A percentile compares a stretch with the other conserved stretches of the same genome.
phyloP scores from a whole-genome alignment of 2,113 vertebrate genomes.

The Petrocephalus zakoni region DNA sequence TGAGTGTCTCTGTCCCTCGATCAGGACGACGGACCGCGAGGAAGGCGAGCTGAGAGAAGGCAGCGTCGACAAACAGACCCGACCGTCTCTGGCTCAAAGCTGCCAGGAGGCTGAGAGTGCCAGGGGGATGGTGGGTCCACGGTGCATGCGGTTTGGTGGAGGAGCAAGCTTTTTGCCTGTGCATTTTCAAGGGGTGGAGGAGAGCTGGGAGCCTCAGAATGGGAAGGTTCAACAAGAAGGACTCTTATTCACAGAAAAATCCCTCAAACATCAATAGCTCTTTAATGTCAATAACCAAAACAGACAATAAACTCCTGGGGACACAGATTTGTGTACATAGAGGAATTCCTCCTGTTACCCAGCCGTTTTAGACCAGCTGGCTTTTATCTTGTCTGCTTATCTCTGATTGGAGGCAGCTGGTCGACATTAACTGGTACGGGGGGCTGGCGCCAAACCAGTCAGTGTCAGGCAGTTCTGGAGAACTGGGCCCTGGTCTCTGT shows the following conservation, averaged over 20 bases:
- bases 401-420: not conserved
- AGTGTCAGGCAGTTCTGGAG: not conserved
- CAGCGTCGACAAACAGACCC: not conserved
- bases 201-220: not conserved
- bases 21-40: conserved; percentile 19
- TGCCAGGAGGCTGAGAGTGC: conserved; percentile 13
- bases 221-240: not conserved
- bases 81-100: conserved; percentile 26
- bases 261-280: not conserved
- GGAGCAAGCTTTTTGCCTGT: not conserved
- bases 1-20: not conserved
- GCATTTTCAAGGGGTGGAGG: not conserved
- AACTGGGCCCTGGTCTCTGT: not conserved
- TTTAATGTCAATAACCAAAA: not conserved
- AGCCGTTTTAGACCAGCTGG: not conserved
- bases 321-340: not conserved
- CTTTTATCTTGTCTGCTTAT: not conserved
- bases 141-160: not conserved
- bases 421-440: not conserved
- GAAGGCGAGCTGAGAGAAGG: not conserved
- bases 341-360: not conserved
- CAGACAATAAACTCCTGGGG: not conserved
- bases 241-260: not conserved
- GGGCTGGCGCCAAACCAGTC: not conserved
- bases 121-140: conserved; percentile 37